phyloP scores from a whole-genome alignment of 2,113 vertebrate genomes.

The Pterocles gutturalis region DNA sequence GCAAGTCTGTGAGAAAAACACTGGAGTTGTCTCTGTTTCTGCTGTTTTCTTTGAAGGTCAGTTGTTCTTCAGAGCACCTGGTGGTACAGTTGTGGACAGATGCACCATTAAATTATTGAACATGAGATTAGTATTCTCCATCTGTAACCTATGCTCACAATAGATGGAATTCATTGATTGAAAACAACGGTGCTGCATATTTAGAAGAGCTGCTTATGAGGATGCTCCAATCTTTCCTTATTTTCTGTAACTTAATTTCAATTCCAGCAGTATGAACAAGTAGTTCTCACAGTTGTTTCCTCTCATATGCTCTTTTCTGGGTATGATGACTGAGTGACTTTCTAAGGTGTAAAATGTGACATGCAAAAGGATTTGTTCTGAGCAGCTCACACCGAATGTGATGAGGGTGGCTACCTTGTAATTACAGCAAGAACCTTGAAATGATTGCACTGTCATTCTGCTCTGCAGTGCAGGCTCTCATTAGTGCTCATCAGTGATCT shows the following conservation, averaged over 20 bases:
- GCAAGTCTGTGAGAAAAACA: neutral
- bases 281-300: neutral
- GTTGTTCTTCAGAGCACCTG: neutral
- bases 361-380: neutral
- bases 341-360: neutral
- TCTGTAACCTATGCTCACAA: neutral
- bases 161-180: neutral
- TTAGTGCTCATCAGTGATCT: slow-evolving; percentile 19
- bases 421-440: neutral
- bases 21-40: neutral
- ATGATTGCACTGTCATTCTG: neutral
- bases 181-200: neutral
- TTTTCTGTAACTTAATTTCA: neutral
- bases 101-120: neutral
- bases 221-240: neutral
- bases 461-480: neutral
- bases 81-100: neutral
- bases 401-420: neutral
- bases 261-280: neutral
- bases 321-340: neutral
- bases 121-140: neutral
- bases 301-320: neutral
- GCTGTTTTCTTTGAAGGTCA: neutral
- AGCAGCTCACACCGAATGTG: neutral
- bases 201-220: neutral